A percentile compares a stretch with the other conserved stretches of the same genome.
These are phyloP conservation scores for Bactericera cockerelli DNA, from an alignment of 1,140 invertebrate species.

Conservation along the genomic window DNA sequence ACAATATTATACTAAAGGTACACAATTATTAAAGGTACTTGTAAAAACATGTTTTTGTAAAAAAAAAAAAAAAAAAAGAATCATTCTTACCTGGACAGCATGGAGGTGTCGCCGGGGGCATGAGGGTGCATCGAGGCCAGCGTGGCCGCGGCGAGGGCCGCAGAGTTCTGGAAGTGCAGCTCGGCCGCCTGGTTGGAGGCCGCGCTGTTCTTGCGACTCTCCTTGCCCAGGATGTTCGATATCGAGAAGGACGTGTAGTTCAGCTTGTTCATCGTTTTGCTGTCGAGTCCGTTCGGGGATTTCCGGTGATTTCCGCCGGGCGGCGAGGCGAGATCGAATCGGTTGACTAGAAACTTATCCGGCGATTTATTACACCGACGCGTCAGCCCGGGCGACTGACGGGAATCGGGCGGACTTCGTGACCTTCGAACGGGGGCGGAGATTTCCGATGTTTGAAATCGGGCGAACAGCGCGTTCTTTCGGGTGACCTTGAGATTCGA, in stretches of 20 bases:
- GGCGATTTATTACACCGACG: background rate
- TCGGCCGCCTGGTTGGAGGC: background rate
- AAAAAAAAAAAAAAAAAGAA: too few species aligned
- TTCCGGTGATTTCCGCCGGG: background rate
- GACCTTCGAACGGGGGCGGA: too few species aligned
- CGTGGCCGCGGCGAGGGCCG: background rate
- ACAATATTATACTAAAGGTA: too few species aligned
- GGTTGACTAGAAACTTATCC: slow-evolving; percentile 1
- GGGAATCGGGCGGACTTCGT: too few species aligned
- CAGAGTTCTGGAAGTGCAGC: background rate
- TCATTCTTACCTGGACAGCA: slow-evolving; percentile 6
- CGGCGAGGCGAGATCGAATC: background rate
- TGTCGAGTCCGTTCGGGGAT: background rate
- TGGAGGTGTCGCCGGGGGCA: background rate
- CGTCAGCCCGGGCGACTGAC: background rate
- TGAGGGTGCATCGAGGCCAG: background rate
- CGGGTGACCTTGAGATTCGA: background rate
- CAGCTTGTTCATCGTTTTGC: background rate
- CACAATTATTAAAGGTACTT: too few species aligned
- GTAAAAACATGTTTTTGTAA: too few species aligned
- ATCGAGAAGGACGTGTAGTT: slow-evolving; percentile 1
- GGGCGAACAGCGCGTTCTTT: background rate
- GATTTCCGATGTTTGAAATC: background rate
- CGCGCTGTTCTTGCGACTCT: background rate
- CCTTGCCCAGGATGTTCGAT: background rate